Evolutionary conservation across 1,140 invertebrate species (phyloP).

Genomic region (Diuraphis noxia): DNA sequence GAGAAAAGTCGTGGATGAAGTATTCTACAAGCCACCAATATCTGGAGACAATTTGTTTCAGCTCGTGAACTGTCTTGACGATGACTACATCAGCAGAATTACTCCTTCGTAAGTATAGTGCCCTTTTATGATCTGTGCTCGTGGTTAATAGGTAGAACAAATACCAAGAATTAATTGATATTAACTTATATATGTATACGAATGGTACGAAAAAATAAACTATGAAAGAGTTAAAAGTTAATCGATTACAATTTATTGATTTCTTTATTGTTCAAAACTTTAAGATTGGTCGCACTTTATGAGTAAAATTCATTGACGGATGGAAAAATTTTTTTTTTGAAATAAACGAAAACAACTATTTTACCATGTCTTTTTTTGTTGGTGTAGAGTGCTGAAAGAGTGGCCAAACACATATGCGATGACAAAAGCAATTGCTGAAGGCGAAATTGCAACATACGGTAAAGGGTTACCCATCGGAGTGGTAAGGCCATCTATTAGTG

Average conservation of each 20-base stretch:
- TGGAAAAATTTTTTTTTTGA: too few relatives aligned
- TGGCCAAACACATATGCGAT: constrained; percentile 72
- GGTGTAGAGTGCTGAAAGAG: constrained; percentile 63
- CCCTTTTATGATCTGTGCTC: background rate
- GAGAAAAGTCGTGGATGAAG: constrained; percentile 66
- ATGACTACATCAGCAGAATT: constrained; percentile 62
- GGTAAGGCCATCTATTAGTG: constrained; percentile 65
- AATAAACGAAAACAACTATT: too few relatives aligned
- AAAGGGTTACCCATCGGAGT: constrained; percentile 66
- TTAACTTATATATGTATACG: too few relatives aligned
- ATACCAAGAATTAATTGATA: too few relatives aligned
- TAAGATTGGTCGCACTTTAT: background rate
- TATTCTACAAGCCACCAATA: constrained; percentile 71
- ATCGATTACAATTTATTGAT: too few relatives aligned
- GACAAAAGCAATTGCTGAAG: constrained; percentile 70
- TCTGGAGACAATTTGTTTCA: constrained; percentile 62
- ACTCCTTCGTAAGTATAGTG: constrained; percentile 61
- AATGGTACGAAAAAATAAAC: too few relatives aligned
- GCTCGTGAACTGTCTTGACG: constrained; percentile 62
- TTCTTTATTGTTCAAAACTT: too few relatives aligned
- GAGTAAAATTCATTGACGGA: background rate
- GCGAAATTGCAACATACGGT: constrained; percentile 63
- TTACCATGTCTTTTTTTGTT: background rate
- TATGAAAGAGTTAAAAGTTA: too few relatives aligned
- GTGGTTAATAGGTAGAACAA: background rate